Evolutionary conservation across 2,888 invertebrate species (phyloP).

Genomic region (Aphidius colemani): DNA sequence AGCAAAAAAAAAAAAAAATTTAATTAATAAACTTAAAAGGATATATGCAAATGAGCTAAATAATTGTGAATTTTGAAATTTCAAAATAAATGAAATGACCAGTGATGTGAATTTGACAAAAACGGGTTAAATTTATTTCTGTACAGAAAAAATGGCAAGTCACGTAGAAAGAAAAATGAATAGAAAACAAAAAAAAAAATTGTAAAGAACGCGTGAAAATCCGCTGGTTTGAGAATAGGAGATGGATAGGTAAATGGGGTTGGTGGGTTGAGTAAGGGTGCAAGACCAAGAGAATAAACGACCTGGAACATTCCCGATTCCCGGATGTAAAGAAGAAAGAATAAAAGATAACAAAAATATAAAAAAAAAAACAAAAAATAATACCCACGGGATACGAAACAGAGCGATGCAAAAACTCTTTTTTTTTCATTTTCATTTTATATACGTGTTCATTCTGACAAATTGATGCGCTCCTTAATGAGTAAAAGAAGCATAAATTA

Average conservation of each 20-base stretch:
- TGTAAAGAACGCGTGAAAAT: slow-evolving; percentile 33
- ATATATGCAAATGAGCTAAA: too few species aligned
- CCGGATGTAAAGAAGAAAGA: slow-evolving; percentile 23
- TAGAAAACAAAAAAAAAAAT: slow-evolving; percentile 13
- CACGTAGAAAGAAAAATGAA: slow-evolving; percentile 14
- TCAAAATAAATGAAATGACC: background rate
- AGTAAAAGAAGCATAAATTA: too few species aligned
- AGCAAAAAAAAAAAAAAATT: too few species aligned
- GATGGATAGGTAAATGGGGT: background rate
- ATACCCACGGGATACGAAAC: slow-evolving; percentile 25
- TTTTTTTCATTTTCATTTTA: background rate
- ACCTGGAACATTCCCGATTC: slow-evolving; percentile 34
- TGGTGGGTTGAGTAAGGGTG: too few species aligned
- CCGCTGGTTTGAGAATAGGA: slow-evolving; percentile 23
- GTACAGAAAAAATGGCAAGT: slow-evolving; percentile 11
- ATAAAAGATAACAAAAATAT: too few species aligned
- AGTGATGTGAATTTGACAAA: slow-evolving; percentile 22
- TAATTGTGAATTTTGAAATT: too few species aligned
- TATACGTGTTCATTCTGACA: background rate
- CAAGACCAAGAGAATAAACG: slow-evolving; percentile 26
- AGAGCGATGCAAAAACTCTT: slow-evolving; percentile 20
- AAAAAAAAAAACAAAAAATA: too few species aligned
- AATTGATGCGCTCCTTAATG: slow-evolving; percentile 9
- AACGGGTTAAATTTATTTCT: slow-evolving; percentile 18
- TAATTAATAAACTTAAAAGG: too few species aligned